Evolutionary conservation across 2,888 invertebrate genomes (phyloP).

Genomic region (Silvanus unidentatus): DNA sequence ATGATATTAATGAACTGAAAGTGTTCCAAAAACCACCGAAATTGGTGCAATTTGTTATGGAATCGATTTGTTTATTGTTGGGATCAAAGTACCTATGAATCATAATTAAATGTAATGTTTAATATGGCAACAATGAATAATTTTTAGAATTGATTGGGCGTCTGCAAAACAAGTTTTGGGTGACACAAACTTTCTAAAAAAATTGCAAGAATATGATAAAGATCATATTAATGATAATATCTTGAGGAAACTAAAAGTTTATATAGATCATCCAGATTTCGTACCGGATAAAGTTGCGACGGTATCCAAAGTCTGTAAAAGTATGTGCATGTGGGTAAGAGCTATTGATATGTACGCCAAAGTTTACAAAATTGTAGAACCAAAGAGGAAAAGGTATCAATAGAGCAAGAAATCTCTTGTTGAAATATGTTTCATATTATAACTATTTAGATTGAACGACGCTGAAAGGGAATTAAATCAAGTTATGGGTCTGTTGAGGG

Average conservation of each 20-base stretch:
- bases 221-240: conserved; percentile 74
- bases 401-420: not conserved
- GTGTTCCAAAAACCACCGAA: conserved; percentile 85
- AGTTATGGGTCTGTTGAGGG: conserved; percentile 68
- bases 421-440: not conserved
- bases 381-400: conserved; percentile 70
- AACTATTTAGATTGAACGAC: conserved; percentile 57
- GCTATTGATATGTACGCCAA: conserved; percentile 87
- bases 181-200: conserved; percentile 77
- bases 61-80: conserved; percentile 80
- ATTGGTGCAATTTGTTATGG: conserved; percentile 85
- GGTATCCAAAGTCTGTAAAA: conserved; percentile 82
- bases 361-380: conserved; percentile 81
- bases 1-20: conserved; percentile 83
- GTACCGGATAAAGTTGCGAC: conserved; percentile 77
- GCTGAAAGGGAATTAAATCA: conserved; percentile 71
- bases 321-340: conserved; percentile 88
- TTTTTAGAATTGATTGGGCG: conserved; percentile 76
- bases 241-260: conserved; percentile 73
- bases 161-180: conserved; percentile 74
- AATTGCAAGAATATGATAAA: conserved; percentile 78
- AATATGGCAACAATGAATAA: not conserved
- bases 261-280: conserved; percentile 81
- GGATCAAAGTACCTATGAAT: conserved; percentile 81
- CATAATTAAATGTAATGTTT: conserved; percentile 14